Percentiles rank a stretch among this genome's conserved stretches.
These are phyloP conservation scores for Blastomussa wellsi DNA, from an alignment of 92 coral and sea anemone genomes.

Conservation along the genomic window DNA sequence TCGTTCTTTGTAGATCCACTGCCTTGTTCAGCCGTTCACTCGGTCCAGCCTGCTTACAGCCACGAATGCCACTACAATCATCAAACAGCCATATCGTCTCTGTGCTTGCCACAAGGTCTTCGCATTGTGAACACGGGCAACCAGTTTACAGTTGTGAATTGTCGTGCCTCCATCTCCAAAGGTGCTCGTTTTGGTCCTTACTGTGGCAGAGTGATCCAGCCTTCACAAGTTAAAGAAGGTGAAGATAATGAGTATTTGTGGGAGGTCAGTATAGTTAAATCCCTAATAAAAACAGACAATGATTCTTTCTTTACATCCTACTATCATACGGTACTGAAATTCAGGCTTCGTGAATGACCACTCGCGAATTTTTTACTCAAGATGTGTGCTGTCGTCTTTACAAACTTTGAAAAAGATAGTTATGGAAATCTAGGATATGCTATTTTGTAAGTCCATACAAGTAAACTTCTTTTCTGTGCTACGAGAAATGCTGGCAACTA, in stretches of 20 bases:
- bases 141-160: constrained; percentile 59
- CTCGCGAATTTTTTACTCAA: not conserved
- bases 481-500: not conserved
- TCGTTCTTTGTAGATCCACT: constrained; percentile 17
- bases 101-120: constrained; percentile 37
- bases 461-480: not conserved
- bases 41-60: not conserved
- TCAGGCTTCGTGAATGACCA: not conserved
- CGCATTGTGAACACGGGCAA: constrained; percentile 10
- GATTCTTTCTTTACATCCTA: not conserved
- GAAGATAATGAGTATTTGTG: constrained; percentile 73
- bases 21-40: not conserved
- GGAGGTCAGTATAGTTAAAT: constrained; percentile 62
- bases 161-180: constrained; percentile 70
- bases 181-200: constrained; percentile 96
- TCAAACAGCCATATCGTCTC: not conserved
- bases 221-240: constrained; percentile 52
- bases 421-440: not conserved
- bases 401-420: not conserved
- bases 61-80: not conserved
- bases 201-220: constrained; percentile 76
- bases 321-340: not conserved
- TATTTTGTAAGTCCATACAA: not conserved
- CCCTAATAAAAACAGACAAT: not conserved
- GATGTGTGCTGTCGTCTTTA: not conserved